Percentiles rank a stretch among this genome's conserved stretches.
These are phyloP conservation scores for Apteryx mantelli DNA, from an alignment of 2,113 vertebrate species.

Conservation along the genomic window DNA sequence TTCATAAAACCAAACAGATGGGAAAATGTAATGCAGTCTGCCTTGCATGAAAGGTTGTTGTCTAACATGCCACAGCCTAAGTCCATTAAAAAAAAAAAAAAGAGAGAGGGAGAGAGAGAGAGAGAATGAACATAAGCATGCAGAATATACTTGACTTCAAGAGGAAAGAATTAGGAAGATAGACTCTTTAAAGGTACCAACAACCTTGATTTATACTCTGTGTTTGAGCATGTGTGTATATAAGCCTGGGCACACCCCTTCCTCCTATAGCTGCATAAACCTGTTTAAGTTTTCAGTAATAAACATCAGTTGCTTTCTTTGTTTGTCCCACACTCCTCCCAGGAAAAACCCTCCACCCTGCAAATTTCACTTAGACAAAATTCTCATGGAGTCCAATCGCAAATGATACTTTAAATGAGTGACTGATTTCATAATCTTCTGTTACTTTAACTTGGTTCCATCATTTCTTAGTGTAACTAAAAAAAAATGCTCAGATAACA, in stretches of 20 bases:
- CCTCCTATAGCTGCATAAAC: not conserved
- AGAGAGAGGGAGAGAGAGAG: not conserved
- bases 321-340: not conserved
- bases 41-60: not conserved
- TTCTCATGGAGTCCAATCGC: not conserved
- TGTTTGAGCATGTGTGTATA: fast-evolving
- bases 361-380: not conserved
- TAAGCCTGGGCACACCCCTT: not conserved
- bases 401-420: not conserved
- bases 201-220: fast-evolving
- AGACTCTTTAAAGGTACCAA: not conserved
- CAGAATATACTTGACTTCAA: not conserved
- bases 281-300: not conserved
- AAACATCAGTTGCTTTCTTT: not conserved
- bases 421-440: not conserved
- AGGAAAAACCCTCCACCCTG: not conserved
- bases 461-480: not conserved
- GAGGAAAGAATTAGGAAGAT: not conserved
- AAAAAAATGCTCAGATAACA: not conserved
- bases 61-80: not conserved
- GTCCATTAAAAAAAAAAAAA: not conserved
- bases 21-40: not conserved
- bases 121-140: not conserved
- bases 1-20: not conserved
- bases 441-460: not conserved